Base-by-base conservation (phyloP, 2,113 vertebrate species). In the Chloropsis cyanopogon region DNA sequence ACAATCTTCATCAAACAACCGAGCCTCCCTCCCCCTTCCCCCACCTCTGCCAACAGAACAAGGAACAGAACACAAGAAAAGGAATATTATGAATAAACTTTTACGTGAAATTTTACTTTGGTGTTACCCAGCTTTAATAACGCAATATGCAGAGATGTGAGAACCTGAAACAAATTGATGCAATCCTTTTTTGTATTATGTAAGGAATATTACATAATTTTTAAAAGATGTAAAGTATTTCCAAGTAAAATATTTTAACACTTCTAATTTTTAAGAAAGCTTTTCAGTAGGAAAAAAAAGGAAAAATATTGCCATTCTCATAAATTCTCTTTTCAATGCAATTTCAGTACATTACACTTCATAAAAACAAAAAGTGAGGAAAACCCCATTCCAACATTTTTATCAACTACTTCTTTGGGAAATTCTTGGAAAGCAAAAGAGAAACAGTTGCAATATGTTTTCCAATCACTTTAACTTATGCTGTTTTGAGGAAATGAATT, bases 211-310 rank as follows among this genome's bases (percentile, higher is more conserved):
- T 50, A 47, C 41, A 42, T 47, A 9, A 69, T 53, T 85, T 92
- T 79, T 14, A 11, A 83, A 87, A 78, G 29, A 73, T 24, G 4
- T n/a, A 52, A 92, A 52, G 6, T 71, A 69, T 64, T 82, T 95
- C 49, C 57, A 87, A 93, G 37, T 28, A 19, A 93, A 93, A 88
- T 63, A 92, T 61, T 88, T 83, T 81, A 65, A 81, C 82, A 53
- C 7, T 21, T 73, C 11, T 61, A 3, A 57, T 81, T 90, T 69
- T 90, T 53, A 49, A 73, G 42, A 53, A 61, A 39, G 28, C 1
- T n/a, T 82, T 88, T 31, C 53, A 2, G 24, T 80, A 54, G 20
- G 3, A 71, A 81, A 79, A 92, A 25, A 12, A 14, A 49, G 6
- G 29, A 71, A 64, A 78, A 52, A 39, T 59, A 53, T 59, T 81